Evolutionary conservation across 2,113 vertebrate species (phyloP), one percentile per base, ranked within the genome.

Genomic region (Chunga burmeisteri): DNA sequence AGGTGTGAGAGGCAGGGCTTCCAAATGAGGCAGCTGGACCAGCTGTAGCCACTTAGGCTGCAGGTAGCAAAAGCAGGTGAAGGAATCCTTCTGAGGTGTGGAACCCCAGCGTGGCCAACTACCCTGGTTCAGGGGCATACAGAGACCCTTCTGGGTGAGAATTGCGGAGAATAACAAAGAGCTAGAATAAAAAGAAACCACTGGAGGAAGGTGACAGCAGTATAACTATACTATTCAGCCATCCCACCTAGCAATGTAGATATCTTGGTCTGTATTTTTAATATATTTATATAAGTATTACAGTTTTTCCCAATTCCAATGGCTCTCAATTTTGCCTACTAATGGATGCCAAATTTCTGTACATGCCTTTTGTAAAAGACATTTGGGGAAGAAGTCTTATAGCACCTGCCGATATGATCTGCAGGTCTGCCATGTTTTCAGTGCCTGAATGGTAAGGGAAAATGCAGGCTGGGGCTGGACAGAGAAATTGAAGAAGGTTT

Each of bases 1-100:
- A 55, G 32, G 27, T 10, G n/a, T 22, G 13, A 63, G 66, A 72
- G 19, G 9, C 32, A 75, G 11, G 3, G 46, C 55, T 46, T 74
- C 61, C 52, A 56, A 36, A 62, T 0, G 0, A 9, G 25, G 16
- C 66, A 86, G 30, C 38, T 75, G 62, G 19, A 52, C 49, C 2
- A 3, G 26, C 32, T 59, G 38, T 30, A 81, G 8, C 42, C 32
- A 44, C 58, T 56, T 78, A 3, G 12, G 29, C 47, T 83, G n/a
- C n/a, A 68, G 53, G 10, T 16, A n/a, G 22, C 12, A 42, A 38
- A 86, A 68, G 32, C 22, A 19, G 15, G 13, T 50, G 29, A 68
- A 59, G 25, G 19, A 55, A 72, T 21, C 15, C 1, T 4, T 56
- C 46, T 70, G 40, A 52, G 36, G 3, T 67, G 16, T 36, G 10